These are phyloP conservation scores for Ceratina calcarata DNA, from an alignment of 1,140 invertebrate species.

Conservation along the genomic window DNA sequence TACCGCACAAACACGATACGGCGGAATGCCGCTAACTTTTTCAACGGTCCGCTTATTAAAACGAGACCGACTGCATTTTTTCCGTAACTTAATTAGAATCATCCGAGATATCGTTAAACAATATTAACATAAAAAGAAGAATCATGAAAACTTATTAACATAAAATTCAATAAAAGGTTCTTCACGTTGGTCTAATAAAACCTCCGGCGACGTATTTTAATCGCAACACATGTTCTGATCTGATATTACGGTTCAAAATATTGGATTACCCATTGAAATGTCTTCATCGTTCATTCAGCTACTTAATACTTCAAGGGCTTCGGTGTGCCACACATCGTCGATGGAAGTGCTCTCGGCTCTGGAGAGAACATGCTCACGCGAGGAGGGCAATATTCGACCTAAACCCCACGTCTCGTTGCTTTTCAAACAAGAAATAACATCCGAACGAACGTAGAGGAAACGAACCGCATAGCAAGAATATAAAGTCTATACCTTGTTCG, in stretches of 20 bases:
- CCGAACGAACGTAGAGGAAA: too few species aligned
- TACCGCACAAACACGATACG: neutral
- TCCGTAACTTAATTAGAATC: neutral
- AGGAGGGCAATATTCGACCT: constrained; percentile 9
- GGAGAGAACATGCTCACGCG: neutral
- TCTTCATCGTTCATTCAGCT: constrained; percentile 9
- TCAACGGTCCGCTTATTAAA: neutral
- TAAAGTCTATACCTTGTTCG: too few species aligned
- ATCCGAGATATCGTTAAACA: neutral
- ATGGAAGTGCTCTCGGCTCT: neutral
- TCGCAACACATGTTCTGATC: neutral
- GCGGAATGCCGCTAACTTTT: neutral
- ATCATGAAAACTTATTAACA: neutral
- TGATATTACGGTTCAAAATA: constrained; percentile 17
- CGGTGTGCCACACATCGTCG: neutral
- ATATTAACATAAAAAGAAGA: neutral
- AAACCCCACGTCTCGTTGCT: too few species aligned
- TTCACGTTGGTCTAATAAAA: neutral
- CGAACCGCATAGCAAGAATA: too few species aligned
- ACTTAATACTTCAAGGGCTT: neutral
- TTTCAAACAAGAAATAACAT: too few species aligned
- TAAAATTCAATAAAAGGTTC: neutral
- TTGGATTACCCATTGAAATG: constrained; percentile 15
- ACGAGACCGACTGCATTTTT: neutral
- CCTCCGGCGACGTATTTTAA: neutral